These are phyloP conservation scores for Scylla paramamosain DNA, from an alignment of 1,140 invertebrate genomes.

Conservation along the genomic window DNA sequence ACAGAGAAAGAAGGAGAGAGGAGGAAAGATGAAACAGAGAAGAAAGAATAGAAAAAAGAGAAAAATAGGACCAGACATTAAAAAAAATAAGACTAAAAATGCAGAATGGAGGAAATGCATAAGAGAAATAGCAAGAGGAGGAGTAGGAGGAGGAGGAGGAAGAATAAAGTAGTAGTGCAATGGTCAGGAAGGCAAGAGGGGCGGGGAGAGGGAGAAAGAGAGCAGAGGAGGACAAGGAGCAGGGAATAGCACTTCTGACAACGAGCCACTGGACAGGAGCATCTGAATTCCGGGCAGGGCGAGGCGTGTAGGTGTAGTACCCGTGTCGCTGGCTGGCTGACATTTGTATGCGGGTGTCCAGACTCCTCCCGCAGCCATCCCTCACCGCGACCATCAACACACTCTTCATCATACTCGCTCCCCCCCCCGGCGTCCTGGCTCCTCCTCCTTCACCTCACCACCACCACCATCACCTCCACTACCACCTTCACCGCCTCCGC, in stretches of 20 bases:
- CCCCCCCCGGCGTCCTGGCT: not conserved
- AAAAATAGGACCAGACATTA: not conserved
- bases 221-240: not conserved
- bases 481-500: not conserved
- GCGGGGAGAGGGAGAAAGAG: not conserved
- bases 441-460: not conserved
- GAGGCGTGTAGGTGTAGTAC: constrained; percentile 14
- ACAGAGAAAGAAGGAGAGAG: not conserved
- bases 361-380: not conserved
- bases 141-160: not conserved
- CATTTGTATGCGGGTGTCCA: constrained; percentile 40
- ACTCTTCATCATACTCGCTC: constrained; percentile 8
- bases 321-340: constrained; percentile 4
- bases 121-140: not conserved
- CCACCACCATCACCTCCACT: not conserved
- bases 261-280: not conserved
- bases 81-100: not conserved
- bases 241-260: not conserved
- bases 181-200: not conserved
- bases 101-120: not conserved
- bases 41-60: not conserved
- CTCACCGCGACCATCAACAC: not conserved
- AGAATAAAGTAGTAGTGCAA: not conserved
- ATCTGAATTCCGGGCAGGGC: constrained; percentile 7
- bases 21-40: not conserved